Evolutionary conservation across 92 coral and sea anemone species (phyloP).

Genomic region (Epizoanthus scotinus): DNA sequence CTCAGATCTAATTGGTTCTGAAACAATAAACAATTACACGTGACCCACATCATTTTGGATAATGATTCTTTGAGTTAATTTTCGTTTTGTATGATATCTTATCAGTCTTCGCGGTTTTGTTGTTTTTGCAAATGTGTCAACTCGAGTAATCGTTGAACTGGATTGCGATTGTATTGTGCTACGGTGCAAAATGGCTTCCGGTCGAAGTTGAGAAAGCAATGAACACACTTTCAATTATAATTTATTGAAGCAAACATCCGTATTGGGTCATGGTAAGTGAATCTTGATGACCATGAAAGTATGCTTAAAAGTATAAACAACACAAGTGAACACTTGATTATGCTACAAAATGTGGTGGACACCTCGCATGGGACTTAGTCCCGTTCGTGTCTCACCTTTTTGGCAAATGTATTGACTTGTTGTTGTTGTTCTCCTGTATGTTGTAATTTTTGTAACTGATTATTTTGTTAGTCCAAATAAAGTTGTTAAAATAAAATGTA

Average conservation of each 20-base stretch:
- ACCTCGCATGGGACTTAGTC: no score
- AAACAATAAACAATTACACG: slow-evolving; percentile 18
- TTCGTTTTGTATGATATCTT: no score
- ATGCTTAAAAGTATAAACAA: neutral
- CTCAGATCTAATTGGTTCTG: slow-evolving; percentile 20
- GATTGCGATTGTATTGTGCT: neutral
- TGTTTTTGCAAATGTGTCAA: no score
- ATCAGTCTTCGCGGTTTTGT: no score
- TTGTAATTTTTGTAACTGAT: no score
- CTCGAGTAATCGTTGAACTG: neutral
- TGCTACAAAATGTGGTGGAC: no score
- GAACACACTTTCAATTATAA: neutral
- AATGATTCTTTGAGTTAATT: slow-evolving; percentile 11
- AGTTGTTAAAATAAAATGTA: no score
- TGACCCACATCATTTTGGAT: neutral
- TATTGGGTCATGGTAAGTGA: neutral
- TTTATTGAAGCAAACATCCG: neutral
- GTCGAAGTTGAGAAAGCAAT: neutral
- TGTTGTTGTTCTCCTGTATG: no score
- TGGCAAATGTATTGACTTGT: no score
- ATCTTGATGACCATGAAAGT: neutral
- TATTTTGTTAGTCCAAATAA: no score
- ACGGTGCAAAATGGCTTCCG: slow-evolving; percentile 25
- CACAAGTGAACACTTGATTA: slow-evolving; percentile 15
- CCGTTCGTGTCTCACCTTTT: no score